Evolutionary conservation across 2,888 invertebrate genomes (phyloP).

Genomic region (Lissocephala sabroskyi): DNA sequence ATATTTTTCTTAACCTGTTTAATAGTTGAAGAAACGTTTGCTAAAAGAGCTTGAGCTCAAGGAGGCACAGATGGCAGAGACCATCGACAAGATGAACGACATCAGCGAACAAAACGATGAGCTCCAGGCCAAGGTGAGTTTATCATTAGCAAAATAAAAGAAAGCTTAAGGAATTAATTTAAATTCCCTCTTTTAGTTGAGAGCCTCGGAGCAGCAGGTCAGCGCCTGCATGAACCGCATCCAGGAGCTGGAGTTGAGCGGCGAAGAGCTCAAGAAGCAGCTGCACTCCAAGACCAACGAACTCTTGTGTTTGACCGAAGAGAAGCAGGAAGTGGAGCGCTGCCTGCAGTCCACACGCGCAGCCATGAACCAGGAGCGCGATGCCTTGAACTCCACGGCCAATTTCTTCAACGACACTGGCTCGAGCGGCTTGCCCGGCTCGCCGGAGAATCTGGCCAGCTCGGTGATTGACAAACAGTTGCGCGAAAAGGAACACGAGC

Average conservation of each 20-base stretch:
- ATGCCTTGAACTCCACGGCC: slow-evolving; percentile 54
- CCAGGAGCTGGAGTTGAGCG: slow-evolving; percentile 44
- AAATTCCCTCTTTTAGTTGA: slow-evolving; percentile 45
- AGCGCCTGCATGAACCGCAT: slow-evolving; percentile 44
- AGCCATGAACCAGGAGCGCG: slow-evolving; percentile 38
- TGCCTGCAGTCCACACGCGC: slow-evolving; percentile 62
- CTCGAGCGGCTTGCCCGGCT: slow-evolving; percentile 43
- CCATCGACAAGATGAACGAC: slow-evolving; percentile 44
- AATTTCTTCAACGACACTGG: slow-evolving; percentile 62
- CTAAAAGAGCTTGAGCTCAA: slow-evolving; percentile 57
- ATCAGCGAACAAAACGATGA: slow-evolving; percentile 42
- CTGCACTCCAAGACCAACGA: slow-evolving; percentile 35
- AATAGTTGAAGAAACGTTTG: slow-evolving; percentile 62
- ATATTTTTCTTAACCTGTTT: slow-evolving; percentile 7
- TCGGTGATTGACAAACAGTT: slow-evolving; percentile 70
- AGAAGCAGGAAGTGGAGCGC: slow-evolving; percentile 61
- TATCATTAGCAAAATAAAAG: no score
- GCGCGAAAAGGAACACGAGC: slow-evolving; percentile 68
- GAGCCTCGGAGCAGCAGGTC: slow-evolving; percentile 43
- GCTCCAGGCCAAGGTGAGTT: slow-evolving; percentile 49
- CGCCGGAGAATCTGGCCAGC: slow-evolving; percentile 68
- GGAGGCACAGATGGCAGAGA: slow-evolving; percentile 48
- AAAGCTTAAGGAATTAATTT: no score
- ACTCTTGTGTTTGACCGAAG: slow-evolving; percentile 49
- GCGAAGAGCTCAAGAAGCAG: slow-evolving; percentile 34